Evolutionary conservation across 1,140 invertebrate species (phyloP), one percentile per base, ranked within the genome.

Genomic region (Leptinotarsa defecta): DNA sequence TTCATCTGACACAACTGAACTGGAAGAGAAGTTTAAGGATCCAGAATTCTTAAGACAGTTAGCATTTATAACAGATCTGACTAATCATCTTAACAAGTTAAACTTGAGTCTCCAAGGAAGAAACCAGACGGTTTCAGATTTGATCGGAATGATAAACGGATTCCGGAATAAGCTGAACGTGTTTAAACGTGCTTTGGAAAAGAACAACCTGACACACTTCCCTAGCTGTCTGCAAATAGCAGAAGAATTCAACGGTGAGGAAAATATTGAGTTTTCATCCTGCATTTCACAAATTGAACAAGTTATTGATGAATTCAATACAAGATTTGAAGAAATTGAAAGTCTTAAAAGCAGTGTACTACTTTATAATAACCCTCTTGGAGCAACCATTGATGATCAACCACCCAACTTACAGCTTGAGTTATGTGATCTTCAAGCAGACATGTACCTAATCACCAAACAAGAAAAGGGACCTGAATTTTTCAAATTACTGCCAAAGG

Each of bases 281-380:
- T 71, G 49, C 70, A 52, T 13, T 57, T 57, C 70, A 57, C 70
- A 61, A 57, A 71, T 71, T 71, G 13, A 69, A 69, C 48, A 62
- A 71, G 70, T 71, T 20, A 57, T 71, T 71, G 70, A 71, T 57
- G 70, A 71, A 71, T 71, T 71, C 34, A 57, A 27, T 71, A 34
- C 48, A 71, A 57, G 70, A 71, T 71, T 71, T 57, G 17, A 71
- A 57, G 70, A 71, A 57, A 71, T 71, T 71, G 70, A 71, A 34
- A 70, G 43, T 70, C 43, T 70, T 22, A 52, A 70, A 70, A 70
- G 68, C 48, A 52, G 34, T 70, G 68, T 70, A 70, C 68, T 70
- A 24, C 68, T 70, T 70, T 70, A 70, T 70, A 70, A 70, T 70
- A 70, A 70, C 22, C 48, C 68, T 70, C 68, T 70, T 70, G 68